Evolutionary conservation across 1,140 invertebrate genomes (phyloP).

Genomic region (Drosophila bocqueti): DNA sequence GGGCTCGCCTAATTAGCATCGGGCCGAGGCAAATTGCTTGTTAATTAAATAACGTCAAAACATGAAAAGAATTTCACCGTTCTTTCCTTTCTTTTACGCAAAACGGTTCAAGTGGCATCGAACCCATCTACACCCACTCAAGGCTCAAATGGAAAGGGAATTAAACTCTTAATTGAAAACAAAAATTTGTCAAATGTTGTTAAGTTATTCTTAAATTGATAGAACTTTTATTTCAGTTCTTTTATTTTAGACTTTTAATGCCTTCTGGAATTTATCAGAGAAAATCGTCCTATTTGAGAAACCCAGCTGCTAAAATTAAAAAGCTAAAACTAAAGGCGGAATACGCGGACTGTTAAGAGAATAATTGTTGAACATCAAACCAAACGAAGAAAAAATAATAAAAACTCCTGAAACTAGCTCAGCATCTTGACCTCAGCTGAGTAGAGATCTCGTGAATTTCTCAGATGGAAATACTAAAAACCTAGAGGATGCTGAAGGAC

Average conservation of each 20-base stretch:
- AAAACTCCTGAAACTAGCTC: neutral
- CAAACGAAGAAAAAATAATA: neutral
- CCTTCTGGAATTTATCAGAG: neutral
- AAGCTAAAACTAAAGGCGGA: neutral
- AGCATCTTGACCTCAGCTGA: neutral
- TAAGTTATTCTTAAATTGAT: neutral
- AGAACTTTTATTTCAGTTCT: neutral
- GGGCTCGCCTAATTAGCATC: slow-evolving; percentile 55
- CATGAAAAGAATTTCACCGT: slow-evolving; percentile 49
- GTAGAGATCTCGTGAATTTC: neutral
- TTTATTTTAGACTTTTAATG: neutral
- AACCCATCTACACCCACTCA: slow-evolving; percentile 39
- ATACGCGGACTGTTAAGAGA: neutral
- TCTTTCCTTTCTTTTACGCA: slow-evolving; percentile 26
- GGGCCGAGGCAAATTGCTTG: slow-evolving; percentile 59
- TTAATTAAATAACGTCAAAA: slow-evolving; percentile 61
- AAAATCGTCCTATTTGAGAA: neutral
- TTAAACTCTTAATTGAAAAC: neutral
- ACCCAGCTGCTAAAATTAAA: neutral
- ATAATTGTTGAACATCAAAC: neutral
- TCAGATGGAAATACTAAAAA: neutral
- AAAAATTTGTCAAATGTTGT: neutral
- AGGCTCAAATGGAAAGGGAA: neutral
- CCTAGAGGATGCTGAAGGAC: neutral
- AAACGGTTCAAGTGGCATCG: slow-evolving; percentile 50